phyloP scores from a whole-genome alignment of 2,113 vertebrate species.

The Corythoichthys haematopterus region DNA sequence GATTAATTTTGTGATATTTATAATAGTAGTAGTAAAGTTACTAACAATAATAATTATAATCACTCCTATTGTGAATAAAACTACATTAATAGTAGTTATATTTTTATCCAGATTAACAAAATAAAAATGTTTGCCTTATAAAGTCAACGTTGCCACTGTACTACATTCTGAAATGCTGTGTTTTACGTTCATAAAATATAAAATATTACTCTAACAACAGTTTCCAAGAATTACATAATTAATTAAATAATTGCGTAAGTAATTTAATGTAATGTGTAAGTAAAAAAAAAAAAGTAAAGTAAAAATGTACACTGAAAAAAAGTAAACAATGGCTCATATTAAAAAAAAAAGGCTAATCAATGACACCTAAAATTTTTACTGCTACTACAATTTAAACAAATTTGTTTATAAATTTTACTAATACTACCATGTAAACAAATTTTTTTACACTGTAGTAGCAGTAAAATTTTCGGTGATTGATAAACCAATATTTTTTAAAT shows the following conservation, averaged over 20 bases:
- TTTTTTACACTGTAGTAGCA: too few species aligned
- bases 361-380: too few species aligned
- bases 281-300: too few species aligned
- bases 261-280: not conserved
- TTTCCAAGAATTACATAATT: too few species aligned
- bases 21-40: not conserved
- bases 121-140: not conserved
- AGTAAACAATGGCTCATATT: too few species aligned
- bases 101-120: not conserved
- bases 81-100: not conserved
- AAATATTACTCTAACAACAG: not conserved
- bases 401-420: too few species aligned
- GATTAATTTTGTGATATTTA: not conserved
- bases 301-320: too few species aligned
- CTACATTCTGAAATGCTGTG: not conserved
- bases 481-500: too few species aligned
- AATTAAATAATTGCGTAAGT: not conserved
- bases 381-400: too few species aligned
- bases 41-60: not conserved
- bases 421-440: too few species aligned
- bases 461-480: too few species aligned
- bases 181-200: not conserved
- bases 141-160: not conserved
- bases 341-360: too few species aligned
- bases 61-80: not conserved